Conservation (phyloP, 2,888 invertebrate species). For the Hedychridium roseum region DNA sequence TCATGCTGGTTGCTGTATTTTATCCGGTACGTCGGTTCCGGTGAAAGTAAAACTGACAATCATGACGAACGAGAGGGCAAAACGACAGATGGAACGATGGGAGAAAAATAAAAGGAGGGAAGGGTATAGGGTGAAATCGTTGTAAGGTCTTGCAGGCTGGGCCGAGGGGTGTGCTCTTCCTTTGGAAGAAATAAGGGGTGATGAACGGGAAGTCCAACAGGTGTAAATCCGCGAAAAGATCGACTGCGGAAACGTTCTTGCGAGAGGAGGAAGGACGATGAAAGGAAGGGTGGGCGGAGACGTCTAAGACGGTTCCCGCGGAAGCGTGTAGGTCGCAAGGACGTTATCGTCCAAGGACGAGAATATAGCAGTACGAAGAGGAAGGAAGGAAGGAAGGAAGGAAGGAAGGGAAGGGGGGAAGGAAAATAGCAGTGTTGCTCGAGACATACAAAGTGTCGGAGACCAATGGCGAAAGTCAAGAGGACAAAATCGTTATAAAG, state of each 20-base stretch:
- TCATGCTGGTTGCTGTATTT: too few species aligned
- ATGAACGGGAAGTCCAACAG: conserved; percentile 58
- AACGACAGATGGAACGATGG: conserved; percentile 8
- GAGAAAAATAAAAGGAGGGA: conserved; percentile 14
- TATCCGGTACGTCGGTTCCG: too few species aligned
- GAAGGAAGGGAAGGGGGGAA: conserved; percentile 25
- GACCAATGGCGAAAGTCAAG: too few species aligned
- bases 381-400: conserved; percentile 20
- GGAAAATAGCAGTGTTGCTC: conserved; percentile 18
- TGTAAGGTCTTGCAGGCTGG: too few species aligned
- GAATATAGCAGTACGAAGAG: conserved; percentile 22
- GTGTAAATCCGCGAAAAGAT: conserved; percentile 59
- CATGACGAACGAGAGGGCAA: conserved; percentile 1
- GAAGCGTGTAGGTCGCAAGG: conserved; percentile 9
- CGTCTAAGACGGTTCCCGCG: too few species aligned
- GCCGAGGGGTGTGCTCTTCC: conserved; percentile 28
- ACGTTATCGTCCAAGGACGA: conserved; percentile 23
- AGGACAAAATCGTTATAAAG: too few species aligned
- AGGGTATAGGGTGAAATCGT: conserved; percentile 1
- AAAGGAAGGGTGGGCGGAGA: too few species aligned
- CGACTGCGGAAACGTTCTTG: conserved; percentile 46
- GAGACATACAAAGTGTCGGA: too few species aligned
- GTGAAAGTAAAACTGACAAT: too few species aligned
- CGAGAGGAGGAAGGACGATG: conserved; percentile 38
- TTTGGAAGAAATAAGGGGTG: conserved; percentile 41